Percentiles rank a stretch among this genome's conserved stretches.
Evolutionary conservation across 1,140 invertebrate genomes (phyloP).

Genomic region (Platyscapa corneri): DNA sequence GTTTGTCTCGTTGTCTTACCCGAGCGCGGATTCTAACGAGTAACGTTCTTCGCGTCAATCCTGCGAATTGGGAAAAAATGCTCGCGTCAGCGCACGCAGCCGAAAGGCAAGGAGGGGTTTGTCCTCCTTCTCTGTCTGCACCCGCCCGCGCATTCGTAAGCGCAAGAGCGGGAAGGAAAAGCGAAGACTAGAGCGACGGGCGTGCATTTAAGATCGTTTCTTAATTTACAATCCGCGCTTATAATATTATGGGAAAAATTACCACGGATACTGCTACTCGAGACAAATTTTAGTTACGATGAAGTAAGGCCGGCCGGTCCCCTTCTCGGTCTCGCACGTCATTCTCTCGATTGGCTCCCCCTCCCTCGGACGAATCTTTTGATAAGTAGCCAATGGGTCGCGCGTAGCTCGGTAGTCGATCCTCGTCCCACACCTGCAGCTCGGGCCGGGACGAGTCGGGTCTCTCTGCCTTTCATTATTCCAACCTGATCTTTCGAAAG

Average conservation of each 20-base stretch:
- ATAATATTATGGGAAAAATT: not conserved
- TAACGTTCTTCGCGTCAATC: not conserved
- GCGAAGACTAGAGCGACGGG: no score
- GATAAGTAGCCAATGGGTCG: conserved; percentile 61
- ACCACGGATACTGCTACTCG: not conserved
- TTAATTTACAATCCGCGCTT: not conserved
- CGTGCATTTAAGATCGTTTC: not conserved
- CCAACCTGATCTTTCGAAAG: conserved; percentile 71
- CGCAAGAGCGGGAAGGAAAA: not conserved
- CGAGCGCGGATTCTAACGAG: not conserved
- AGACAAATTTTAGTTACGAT: not conserved
- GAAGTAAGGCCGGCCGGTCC: not conserved
- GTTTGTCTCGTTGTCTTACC: not conserved
- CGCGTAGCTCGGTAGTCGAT: conserved; percentile 71
- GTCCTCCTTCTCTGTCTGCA: not conserved
- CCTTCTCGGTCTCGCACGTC: conserved; percentile 51
- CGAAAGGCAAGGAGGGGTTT: no score
- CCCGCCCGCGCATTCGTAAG: not conserved
- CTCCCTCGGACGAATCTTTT: conserved; percentile 55
- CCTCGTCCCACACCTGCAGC: conserved; percentile 67
- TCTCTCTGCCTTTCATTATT: conserved; percentile 72
- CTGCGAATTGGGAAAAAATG: not conserved
- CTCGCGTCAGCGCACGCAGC: no score
- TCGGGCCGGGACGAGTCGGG: no score
- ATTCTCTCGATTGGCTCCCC: no score